Evolutionary conservation across 2,797 vertebrate genomes (phyloP).

Genomic region (Halcyon badia): DNA sequence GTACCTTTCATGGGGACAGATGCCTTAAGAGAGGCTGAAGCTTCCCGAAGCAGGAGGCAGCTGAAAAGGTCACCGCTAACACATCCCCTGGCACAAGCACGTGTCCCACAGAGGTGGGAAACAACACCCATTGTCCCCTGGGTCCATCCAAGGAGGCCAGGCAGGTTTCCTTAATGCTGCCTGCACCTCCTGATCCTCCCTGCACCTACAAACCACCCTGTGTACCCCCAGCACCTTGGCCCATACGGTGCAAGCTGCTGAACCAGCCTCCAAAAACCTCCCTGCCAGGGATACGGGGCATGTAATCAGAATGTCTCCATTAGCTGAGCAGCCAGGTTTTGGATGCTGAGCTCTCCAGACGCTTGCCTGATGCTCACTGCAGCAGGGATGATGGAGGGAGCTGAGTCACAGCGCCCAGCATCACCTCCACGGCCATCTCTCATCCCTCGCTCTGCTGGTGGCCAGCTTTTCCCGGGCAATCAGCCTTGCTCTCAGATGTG

Average conservation of each 20-base stretch:
- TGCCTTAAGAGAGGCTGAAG: neutral
- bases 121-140: neutral
- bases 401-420: neutral
- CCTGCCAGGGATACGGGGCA: neutral
- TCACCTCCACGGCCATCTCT: neutral
- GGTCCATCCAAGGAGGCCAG: neutral
- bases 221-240: neutral
- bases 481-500: neutral
- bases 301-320: neutral
- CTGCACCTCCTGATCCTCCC: neutral
- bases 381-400: neutral
- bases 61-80: neutral
- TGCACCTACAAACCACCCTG: neutral
- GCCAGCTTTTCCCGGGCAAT: neutral
- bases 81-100: neutral
- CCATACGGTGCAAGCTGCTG: accelerated
- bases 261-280: neutral
- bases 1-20: neutral
- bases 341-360: neutral
- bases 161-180: neutral
- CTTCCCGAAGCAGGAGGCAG: neutral
- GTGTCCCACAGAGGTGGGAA: accelerated
- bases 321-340: neutral
- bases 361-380: accelerated
- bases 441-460: accelerated